Evolutionary conservation across 2,113 vertebrate genomes (phyloP).

Genomic region (Ictidomys tridecemlineatus): DNA sequence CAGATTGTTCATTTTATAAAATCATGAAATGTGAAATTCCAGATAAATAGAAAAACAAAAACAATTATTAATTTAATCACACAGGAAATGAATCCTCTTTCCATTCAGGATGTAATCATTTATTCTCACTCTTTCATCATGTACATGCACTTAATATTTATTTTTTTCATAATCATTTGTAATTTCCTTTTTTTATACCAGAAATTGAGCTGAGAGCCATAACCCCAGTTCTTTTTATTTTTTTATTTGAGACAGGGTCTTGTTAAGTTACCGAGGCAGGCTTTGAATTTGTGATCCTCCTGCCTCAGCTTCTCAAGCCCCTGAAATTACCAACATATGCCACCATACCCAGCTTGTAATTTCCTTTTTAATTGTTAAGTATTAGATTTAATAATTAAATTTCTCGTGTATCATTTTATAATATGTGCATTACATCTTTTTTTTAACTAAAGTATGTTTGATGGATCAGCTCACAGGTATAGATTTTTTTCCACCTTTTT

Average conservation of each 20-base stretch:
- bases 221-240: no score
- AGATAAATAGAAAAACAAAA: neutral
- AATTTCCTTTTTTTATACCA: neutral
- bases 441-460: slow-evolving; percentile 9
- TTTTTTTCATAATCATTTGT: slow-evolving; percentile 32
- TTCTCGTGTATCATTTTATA: neutral
- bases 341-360: neutral
- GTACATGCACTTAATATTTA: neutral
- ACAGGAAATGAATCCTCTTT: neutral
- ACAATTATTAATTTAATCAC: neutral
- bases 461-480: neutral
- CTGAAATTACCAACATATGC: no score
- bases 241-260: no score
- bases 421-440: neutral
- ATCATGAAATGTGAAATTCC: slow-evolving; percentile 29
- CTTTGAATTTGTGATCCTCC: no score
- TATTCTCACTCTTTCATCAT: neutral
- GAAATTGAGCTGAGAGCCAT: no score
- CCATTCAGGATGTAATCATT: neutral
- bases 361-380: slow-evolving; percentile 33
- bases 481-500: slow-evolving; percentile 7
- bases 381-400: neutral
- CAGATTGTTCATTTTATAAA: neutral
- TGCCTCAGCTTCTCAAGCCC: no score
- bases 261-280: no score